Conservation (phyloP, 2,797 vertebrate species). For the Notamacropus eugenii region DNA sequence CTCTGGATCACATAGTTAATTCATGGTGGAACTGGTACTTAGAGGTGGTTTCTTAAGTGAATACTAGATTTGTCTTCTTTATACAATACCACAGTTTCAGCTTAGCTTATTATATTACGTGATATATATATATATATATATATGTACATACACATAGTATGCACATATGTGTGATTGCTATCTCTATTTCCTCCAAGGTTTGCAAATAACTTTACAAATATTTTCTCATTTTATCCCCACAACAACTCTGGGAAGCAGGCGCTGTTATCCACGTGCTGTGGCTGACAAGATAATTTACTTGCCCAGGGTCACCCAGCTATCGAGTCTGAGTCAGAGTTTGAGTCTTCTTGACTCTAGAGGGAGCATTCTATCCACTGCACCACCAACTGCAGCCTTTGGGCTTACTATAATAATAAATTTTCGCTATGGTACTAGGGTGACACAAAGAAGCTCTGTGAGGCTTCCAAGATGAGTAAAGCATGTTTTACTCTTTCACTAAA, state of each 20-base stretch:
- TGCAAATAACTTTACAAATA: neutral
- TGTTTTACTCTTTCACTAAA: neutral
- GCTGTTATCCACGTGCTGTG: neutral
- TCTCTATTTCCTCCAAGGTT: neutral
- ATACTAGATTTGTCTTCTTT: neutral
- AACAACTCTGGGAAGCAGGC: neutral
- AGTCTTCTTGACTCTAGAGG: neutral
- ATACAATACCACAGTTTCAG: neutral
- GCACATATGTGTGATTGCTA: too few species aligned
- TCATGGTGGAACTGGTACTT: neutral
- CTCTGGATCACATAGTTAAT: neutral
- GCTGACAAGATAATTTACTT: neutral
- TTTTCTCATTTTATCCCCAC: neutral
- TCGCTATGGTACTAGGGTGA: neutral
- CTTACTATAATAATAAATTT: neutral
- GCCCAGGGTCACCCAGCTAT: neutral
- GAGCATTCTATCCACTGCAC: neutral
- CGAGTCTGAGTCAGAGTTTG: neutral
- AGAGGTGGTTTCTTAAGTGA: neutral
- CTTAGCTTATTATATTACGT: neutral
- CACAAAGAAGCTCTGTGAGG: neutral
- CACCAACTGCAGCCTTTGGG: neutral
- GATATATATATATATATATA: neutral
- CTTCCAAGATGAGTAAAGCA: neutral
- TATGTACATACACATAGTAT: neutral